Evolutionary conservation across 2,797 vertebrate genomes (phyloP), one percentile per base, ranked within the genome.

Genomic region (Prunella strophiata): DNA sequence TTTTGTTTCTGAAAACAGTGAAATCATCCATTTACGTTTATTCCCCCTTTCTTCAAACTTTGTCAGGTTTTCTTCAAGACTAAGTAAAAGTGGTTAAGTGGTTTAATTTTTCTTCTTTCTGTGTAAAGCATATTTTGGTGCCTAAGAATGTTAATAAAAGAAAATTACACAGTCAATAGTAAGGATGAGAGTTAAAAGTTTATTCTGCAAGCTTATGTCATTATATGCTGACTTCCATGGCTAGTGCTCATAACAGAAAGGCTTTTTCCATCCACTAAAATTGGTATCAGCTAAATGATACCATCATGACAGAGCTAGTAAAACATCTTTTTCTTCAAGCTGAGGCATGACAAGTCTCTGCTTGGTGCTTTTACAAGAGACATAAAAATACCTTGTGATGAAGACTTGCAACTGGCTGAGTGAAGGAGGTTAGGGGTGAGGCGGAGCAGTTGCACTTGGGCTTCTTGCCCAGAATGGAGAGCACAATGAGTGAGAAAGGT

Each of bases 371-470:
- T 86, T 91, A 81, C 61, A 70, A 52, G 77, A 74, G 62, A 91
- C 32, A 52, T 82, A 85, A 96, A 94, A 95, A 85, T 90, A 89
- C 32, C 34, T 20, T 32, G 32, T 61, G 80, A 94, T 40, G 66
- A 79, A 89, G 76, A 65, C 61, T 82, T 38, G 7, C 17, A 81
- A 74, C 63, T 85, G 80, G 81, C 61, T 85, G 47, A 62, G 47
- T 38, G 76, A 92, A 85, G 40, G 59, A 80, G 58, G 87, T 63
- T 51, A 93, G 88, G 5, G 66, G n/a, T 18, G 47, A 88, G 67
- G 61, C 62, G 70, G 55, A 90, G 89, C 77, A 68, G 34, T 4
- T 68, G 79, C 38, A 80, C 27, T 7, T 5, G 3, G 68, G 85
- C 40, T 93, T 62, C 71, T 25, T 62, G 65, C 36, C 61, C 74